Evolutionary conservation across 1,140 invertebrate species (phyloP).

Genomic region (Diprion similis): DNA sequence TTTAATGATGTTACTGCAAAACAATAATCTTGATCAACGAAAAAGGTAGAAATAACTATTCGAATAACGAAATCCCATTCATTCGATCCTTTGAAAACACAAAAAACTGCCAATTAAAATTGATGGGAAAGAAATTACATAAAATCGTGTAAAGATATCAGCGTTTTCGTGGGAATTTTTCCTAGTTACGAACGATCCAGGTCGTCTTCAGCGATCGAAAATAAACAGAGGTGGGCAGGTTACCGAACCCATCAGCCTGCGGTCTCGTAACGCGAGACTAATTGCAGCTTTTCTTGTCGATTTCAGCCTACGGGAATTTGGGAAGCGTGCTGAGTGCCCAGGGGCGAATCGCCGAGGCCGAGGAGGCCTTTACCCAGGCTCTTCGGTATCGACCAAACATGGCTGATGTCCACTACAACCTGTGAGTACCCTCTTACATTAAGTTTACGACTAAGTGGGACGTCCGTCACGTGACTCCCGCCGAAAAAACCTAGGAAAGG

Average conservation of each 20-base stretch:
- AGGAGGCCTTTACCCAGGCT: conserved; percentile 85
- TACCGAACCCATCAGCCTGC: background rate
- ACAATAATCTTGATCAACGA: no score
- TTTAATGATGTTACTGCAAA: no score
- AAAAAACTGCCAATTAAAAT: no score
- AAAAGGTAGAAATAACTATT: no score
- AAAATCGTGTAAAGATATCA: no score
- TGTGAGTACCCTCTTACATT: conserved; percentile 78
- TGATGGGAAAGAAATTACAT: no score
- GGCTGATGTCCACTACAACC: conserved; percentile 96
- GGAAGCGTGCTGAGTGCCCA: conserved; percentile 89
- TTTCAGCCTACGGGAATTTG: conserved; percentile 90
- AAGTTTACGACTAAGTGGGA: background rate
- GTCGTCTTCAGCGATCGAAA: background rate
- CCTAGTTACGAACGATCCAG: conserved; percentile 9
- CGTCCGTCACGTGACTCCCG: no score
- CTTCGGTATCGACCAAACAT: conserved; percentile 90
- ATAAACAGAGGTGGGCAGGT: background rate
- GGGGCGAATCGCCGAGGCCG: conserved; percentile 84
- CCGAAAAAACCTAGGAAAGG: no score
- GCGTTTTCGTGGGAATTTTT: background rate
- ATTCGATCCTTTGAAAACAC: no score
- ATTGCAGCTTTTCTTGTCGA: conserved; percentile 28
- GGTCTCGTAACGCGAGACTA: background rate
- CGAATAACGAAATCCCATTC: no score